Conservation (phyloP, 2,113 vertebrate genomes). For the Cheilinus undulatus region DNA sequence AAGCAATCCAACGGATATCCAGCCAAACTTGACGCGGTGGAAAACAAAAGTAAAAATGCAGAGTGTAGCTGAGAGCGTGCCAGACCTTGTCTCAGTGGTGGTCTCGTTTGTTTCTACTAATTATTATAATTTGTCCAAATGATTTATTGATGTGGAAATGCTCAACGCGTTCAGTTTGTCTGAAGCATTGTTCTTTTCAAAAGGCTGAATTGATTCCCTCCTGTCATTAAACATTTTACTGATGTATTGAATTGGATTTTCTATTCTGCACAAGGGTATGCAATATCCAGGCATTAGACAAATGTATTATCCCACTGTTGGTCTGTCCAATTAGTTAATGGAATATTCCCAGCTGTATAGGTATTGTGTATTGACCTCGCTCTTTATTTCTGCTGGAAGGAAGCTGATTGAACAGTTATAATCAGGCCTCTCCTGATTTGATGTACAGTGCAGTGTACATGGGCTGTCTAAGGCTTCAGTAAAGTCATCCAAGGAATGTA, state of each 20-base stretch:
- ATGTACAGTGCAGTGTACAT: neutral
- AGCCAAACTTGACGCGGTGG: constrained; percentile 43
- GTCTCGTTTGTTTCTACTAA: constrained; percentile 61
- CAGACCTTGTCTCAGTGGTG: constrained; percentile 39
- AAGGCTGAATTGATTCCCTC: constrained; percentile 16
- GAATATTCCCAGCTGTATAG: constrained; percentile 16
- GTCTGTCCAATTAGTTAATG: constrained; percentile 40
- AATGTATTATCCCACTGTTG: constrained; percentile 1
- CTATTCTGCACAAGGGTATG: constrained; percentile 1
- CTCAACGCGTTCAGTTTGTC: constrained; percentile 11
- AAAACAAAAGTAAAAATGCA: constrained; percentile 35
- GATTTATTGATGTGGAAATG: constrained; percentile 50
- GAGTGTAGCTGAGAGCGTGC: constrained; percentile 16
- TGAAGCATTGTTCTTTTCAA: constrained; percentile 22
- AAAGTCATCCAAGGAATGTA: constrained; percentile 12
- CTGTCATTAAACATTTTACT: constrained; percentile 12
- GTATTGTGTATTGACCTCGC: constrained; percentile 9
- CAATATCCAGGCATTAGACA: constrained; percentile 7
- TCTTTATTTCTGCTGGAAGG: constrained; percentile 1
- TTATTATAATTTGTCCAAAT: constrained; percentile 59
- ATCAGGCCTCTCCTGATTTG: neutral
- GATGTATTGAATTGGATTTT: constrained; percentile 26
- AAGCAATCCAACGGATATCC: constrained; percentile 41
- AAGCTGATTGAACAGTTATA: constrained; percentile 24
- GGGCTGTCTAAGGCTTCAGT: neutral